Conservation (phyloP, 2,113 vertebrate species). For the Trogon surrucura region DNA sequence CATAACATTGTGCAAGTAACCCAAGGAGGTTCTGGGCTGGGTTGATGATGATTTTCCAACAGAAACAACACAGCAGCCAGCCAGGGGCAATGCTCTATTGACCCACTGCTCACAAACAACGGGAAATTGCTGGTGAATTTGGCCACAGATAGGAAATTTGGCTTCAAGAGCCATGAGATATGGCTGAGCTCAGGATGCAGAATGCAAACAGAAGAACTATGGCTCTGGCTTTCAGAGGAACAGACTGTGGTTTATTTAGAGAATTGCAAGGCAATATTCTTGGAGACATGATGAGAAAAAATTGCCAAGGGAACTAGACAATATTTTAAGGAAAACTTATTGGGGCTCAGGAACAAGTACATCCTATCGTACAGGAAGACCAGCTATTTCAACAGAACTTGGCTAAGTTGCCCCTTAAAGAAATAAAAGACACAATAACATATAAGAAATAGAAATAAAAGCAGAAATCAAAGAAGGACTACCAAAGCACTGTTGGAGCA, state of each 20-base stretch:
- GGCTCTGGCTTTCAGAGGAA: not conserved
- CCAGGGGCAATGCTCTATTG: not conserved
- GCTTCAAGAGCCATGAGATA: not conserved
- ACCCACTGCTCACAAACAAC: not conserved
- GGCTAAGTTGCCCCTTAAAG: not conserved
- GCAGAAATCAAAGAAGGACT: not conserved
- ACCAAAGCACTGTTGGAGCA: not conserved
- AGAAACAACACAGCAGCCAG: not conserved
- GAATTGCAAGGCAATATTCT: not conserved
- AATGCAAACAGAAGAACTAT: not conserved
- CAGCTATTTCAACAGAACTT: not conserved
- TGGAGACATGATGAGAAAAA: not conserved
- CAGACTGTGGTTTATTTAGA: not conserved
- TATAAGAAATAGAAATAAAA: not conserved
- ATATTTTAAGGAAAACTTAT: not conserved
- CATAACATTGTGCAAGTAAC: not conserved
- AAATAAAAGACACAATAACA: not conserved
- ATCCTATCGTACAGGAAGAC: not conserved
- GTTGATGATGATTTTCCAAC: not conserved
- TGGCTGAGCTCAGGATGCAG: not conserved
- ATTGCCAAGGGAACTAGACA: not conserved
- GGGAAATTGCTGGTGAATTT: not conserved
- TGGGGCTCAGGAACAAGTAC: not conserved
- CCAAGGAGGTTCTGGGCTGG: not conserved
- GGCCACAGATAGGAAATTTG: not conserved